phyloP scores from a whole-genome alignment of 2,797 vertebrate genomes.

The Brotula barbata region DNA sequence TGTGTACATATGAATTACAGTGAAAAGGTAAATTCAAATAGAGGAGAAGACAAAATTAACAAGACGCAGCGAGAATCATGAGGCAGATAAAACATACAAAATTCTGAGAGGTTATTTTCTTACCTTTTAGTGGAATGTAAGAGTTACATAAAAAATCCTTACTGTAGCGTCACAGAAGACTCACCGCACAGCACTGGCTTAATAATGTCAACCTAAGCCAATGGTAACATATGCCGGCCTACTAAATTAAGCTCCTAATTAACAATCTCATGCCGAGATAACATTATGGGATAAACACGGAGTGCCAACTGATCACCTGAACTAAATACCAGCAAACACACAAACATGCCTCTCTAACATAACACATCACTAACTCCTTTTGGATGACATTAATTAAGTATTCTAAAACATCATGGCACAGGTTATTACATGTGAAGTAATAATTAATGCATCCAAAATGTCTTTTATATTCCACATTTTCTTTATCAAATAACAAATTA shows the following conservation, averaged over 20 bases:
- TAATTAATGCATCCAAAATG: too few species aligned
- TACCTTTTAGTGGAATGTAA: constrained; percentile 44
- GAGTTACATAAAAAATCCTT: constrained; percentile 59
- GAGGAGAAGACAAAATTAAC: neutral
- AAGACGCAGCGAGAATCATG: neutral
- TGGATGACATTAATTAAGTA: constrained; percentile 13
- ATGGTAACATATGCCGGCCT: constrained; percentile 78
- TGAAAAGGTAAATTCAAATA: constrained; percentile 7
- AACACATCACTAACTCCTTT: constrained; percentile 36
- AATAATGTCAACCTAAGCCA: constrained; percentile 74
- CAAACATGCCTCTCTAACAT: constrained; percentile 48
- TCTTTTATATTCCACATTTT: too few species aligned
- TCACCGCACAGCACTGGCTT: constrained; percentile 64
- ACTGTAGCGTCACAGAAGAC: constrained; percentile 56
- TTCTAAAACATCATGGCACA: too few species aligned
- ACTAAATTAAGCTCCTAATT: constrained; percentile 84
- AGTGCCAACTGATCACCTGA: constrained; percentile 71
- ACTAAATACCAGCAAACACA: constrained; percentile 57
- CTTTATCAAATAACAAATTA: too few species aligned
- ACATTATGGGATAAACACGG: constrained; percentile 79
- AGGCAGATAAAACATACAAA: neutral
- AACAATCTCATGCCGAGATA: constrained; percentile 78
- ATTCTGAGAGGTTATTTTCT: constrained; percentile 20
- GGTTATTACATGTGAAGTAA: too few species aligned
- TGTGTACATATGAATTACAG: constrained; percentile 13